Conservation (phyloP, 2,888 invertebrate genomes). For the Flabesymbios commensalis region DNA sequence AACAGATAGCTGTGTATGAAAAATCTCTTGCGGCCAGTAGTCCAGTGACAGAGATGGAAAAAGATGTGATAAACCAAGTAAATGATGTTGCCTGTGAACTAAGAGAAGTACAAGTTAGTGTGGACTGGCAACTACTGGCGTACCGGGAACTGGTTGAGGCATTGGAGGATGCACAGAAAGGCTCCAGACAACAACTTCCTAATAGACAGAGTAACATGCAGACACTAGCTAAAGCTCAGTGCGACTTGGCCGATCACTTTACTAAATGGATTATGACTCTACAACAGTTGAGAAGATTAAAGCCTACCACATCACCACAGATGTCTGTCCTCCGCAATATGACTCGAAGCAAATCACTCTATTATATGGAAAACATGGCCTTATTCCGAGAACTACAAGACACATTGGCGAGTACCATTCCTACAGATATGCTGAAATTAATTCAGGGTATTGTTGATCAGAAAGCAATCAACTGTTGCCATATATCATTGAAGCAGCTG, state of each 20-base stretch:
- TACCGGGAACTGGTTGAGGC: background rate
- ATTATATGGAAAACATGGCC: background rate
- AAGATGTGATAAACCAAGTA: no score
- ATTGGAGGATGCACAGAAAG: background rate
- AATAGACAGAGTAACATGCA: background rate
- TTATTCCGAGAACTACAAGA: background rate
- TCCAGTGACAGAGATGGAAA: no score
- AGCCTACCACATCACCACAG: background rate
- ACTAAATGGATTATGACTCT: background rate
- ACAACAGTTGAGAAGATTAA: background rate
- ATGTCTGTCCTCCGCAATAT: background rate
- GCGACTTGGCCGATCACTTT: background rate
- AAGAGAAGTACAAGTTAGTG: no score
- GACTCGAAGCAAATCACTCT: background rate
- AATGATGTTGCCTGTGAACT: no score
- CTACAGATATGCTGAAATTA: background rate
- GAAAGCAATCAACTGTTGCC: conserved; percentile 21
- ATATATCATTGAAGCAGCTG: conserved; percentile 20
- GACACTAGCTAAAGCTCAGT: background rate
- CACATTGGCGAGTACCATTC: background rate
- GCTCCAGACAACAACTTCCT: background rate
- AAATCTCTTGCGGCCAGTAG: no score
- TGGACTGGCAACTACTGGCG: background rate
- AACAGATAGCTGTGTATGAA: no score
- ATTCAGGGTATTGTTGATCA: background rate